Percentiles rank a stretch among this genome's conserved stretches.
Conservation (phyloP, 2,888 invertebrate genomes). For the Meliscaeva auricollis region DNA sequence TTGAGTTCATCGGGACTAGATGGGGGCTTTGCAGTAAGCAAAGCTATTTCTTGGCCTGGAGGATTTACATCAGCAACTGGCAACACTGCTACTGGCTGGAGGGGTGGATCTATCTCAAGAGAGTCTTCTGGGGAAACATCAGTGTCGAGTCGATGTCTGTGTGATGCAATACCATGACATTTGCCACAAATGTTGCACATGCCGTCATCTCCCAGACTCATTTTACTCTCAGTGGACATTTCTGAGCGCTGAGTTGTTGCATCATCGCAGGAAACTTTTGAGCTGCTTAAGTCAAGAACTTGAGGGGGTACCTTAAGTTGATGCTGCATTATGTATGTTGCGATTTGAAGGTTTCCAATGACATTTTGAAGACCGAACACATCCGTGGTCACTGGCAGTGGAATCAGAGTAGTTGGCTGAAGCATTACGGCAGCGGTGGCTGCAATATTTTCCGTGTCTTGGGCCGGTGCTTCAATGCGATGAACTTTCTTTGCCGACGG, state of each 20-base stretch:
- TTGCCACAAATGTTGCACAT: conserved; percentile 75
- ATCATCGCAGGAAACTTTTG: conserved; percentile 78
- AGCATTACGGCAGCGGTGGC: conserved; percentile 83
- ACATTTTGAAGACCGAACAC: conserved; percentile 83
- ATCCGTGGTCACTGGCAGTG: conserved; percentile 83
- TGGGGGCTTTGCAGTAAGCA: conserved; percentile 13
- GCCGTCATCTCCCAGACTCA: conserved; percentile 48
- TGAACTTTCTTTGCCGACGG: conserved; percentile 75
- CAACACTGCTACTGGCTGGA: not conserved
- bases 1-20: not conserved
- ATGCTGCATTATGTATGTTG: conserved; percentile 83
- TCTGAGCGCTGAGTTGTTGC: conserved; percentile 81
- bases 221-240: conserved; percentile 68
- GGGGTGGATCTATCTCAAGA: conserved; percentile 45
- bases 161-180: conserved; percentile 48
- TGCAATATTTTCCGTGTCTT: conserved; percentile 80
- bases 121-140: conserved; percentile 59
- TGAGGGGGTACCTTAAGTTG: conserved; percentile 79
- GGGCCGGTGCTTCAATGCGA: conserved; percentile 40
- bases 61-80: not conserved
- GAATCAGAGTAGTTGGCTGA: conserved; percentile 83
- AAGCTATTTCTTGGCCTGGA: conserved; percentile 40
- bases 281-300: conserved; percentile 76
- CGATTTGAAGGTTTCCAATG: conserved; percentile 83
- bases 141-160: conserved; percentile 27